phyloP scores from a whole-genome alignment of 2,888 invertebrate species.

The Drosophila phalerata region DNA sequence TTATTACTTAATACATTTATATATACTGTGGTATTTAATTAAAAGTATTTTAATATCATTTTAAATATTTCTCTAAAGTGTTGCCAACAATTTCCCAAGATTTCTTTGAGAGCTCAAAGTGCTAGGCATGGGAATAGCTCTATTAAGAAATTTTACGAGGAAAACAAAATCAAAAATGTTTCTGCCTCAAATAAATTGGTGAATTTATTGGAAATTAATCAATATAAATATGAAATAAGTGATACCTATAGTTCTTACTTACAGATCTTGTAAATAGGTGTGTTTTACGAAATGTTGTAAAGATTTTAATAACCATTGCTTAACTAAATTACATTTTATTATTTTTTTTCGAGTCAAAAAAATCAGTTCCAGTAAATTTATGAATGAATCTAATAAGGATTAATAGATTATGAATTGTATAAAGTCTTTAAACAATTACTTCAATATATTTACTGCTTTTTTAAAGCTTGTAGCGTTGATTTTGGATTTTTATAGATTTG shows the following conservation, averaged over 20 bases:
- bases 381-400: no score
- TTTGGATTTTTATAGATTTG: no score
- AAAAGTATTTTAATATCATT: slow-evolving; percentile 37
- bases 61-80: slow-evolving; percentile 27
- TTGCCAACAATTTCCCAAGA: slow-evolving; percentile 38
- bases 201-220: not conserved
- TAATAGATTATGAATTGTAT: no score
- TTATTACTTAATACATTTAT: slow-evolving; percentile 19
- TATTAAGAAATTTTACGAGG: not conserved
- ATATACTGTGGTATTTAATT: slow-evolving; percentile 26
- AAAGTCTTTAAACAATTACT: no score
- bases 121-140: not conserved
- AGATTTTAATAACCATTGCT: no score
- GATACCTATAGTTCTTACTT: not conserved
- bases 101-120: slow-evolving; percentile 13
- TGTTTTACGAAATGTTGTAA: no score
- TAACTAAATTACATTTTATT: no score
- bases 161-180: not conserved
- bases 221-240: not conserved
- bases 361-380: no score
- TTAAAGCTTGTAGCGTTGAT: no score
- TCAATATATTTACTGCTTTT: no score
- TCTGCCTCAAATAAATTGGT: not conserved
- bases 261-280: no score
- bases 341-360: no score